Base-by-base conservation (phyloP, 2,888 invertebrate genomes). In the Apocheima hispidaria region DNA sequence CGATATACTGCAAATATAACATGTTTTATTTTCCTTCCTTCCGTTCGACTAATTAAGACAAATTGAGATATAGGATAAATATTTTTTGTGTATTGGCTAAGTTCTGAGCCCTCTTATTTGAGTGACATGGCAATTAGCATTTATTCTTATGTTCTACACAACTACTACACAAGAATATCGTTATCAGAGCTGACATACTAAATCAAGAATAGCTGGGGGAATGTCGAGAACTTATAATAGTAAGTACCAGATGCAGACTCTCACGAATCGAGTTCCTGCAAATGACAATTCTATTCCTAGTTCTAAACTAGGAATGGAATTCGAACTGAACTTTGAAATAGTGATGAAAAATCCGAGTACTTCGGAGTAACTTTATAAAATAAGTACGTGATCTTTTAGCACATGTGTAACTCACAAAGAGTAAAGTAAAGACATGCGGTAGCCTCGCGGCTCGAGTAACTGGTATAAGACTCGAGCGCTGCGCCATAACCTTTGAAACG, bases 311-410 rank as follows among this genome's bases (percentile, higher is more conserved):
- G 30, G 46, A 26, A 26, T 33, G 18, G 40, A 41, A 33, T 48
- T 43, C 33, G 41, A 44, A 36, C 44, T 41, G 20, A 49, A 60
- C 6, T 60, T 41, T 18, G 41, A 40, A 53, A 36, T 46, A 36
- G 26, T 49, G 41, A 41, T 53, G 53, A 60, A 49, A 54, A 54
- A 60, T 60, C 53, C 14, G 48, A 44, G 36, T 43, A 49, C 48
- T 40, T 26, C 16, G 5, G 26, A 6, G 20, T 36, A 60, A 49
- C 44, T 54, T 60, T 50, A 36, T 41, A 53, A 57, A 57, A 52
- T 46, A 35, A 36, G 51, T 41, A 62, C 52, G 61, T 62, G 61
- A 52, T 43, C 36, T 30, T 62, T 62, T 43, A 46, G 30, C 53
- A 48, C 59, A 46, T 35, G 28, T 55, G 18, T 40, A 51, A 38